phyloP scores from a whole-genome alignment of 2,888 invertebrate genomes.

The Cheilosia impressa region DNA sequence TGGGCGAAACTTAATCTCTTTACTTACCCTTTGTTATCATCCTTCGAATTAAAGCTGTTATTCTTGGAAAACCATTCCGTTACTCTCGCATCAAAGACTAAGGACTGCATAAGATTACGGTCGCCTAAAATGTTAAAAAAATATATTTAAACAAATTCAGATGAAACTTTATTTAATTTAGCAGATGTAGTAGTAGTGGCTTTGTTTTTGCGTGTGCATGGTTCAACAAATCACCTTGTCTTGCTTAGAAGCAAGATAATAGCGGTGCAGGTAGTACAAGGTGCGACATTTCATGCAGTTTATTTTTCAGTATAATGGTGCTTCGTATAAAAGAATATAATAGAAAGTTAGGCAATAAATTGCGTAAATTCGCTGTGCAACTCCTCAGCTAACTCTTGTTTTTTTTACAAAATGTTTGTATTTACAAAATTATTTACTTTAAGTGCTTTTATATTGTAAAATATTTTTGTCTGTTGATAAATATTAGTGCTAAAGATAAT shows the following conservation, averaged over 20 bases:
- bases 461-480: neutral
- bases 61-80: constrained; percentile 94
- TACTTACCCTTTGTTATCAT: constrained; percentile 88
- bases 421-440: constrained; percentile 7
- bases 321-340: constrained; percentile 33
- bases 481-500: constrained; percentile 32
- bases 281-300: constrained; percentile 66
- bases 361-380: constrained; percentile 80
- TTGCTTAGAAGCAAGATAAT: constrained; percentile 51
- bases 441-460: neutral
- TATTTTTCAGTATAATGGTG: constrained; percentile 49
- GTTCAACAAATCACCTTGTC: constrained; percentile 61
- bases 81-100: constrained; percentile 94
- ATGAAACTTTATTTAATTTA: neutral
- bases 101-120: constrained; percentile 91
- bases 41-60: constrained; percentile 88
- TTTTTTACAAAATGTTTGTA: constrained; percentile 7
- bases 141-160: neutral
- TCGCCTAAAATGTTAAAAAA: constrained; percentile 87
- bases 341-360: constrained; percentile 1
- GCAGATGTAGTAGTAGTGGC: neutral
- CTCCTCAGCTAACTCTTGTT: constrained; percentile 83
- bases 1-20: neutral
- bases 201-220: constrained; percentile 56
- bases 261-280: constrained; percentile 60